These are phyloP conservation scores for Drosophila imparisetae DNA, from an alignment of 2,888 invertebrate genomes.

Conservation along the genomic window DNA sequence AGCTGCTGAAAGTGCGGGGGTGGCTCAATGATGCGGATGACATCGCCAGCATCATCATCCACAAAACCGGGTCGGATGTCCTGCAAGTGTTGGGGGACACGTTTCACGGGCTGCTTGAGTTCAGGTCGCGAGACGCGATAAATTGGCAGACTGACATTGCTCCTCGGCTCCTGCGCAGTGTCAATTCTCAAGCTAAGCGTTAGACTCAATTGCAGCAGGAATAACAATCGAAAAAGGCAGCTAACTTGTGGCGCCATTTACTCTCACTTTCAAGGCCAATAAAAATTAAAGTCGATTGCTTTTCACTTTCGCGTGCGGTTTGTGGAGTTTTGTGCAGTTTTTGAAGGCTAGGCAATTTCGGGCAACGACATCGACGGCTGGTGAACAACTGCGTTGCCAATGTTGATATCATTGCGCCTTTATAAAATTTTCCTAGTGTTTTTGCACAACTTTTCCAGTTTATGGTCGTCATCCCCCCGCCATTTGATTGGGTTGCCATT, in stretches of 20 bases:
- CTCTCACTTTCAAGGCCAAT: constrained; percentile 71
- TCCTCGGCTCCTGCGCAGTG: background rate
- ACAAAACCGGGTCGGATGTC: constrained; percentile 71
- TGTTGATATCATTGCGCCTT: constrained; percentile 62
- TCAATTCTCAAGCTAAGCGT: constrained; percentile 50
- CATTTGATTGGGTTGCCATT: constrained; percentile 57
- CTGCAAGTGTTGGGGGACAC: constrained; percentile 75
- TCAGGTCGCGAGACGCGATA: constrained; percentile 74
- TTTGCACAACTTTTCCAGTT: constrained; percentile 76
- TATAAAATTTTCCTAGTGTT: constrained; percentile 72
- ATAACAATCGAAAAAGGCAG: constrained; percentile 16
- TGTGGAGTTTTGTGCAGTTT: background rate
- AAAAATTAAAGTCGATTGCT: constrained; percentile 20
- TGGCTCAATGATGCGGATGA: constrained; percentile 82
- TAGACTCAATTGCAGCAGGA: constrained; percentile 12
- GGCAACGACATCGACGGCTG: constrained; percentile 50
- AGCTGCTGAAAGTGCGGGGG: constrained; percentile 79
- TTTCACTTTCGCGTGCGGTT: constrained; percentile 67
- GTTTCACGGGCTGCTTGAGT: constrained; percentile 51
- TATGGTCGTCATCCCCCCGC: constrained; percentile 15
- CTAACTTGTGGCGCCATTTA: constrained; percentile 36
- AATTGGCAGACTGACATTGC: background rate
- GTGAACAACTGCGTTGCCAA: constrained; percentile 63
- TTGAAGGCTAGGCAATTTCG: background rate
- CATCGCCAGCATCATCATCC: constrained; percentile 77